These are phyloP conservation scores for Montipora sp. DNA, from an alignment of 64 coral and sea anemone genomes.

Conservation along the genomic window DNA sequence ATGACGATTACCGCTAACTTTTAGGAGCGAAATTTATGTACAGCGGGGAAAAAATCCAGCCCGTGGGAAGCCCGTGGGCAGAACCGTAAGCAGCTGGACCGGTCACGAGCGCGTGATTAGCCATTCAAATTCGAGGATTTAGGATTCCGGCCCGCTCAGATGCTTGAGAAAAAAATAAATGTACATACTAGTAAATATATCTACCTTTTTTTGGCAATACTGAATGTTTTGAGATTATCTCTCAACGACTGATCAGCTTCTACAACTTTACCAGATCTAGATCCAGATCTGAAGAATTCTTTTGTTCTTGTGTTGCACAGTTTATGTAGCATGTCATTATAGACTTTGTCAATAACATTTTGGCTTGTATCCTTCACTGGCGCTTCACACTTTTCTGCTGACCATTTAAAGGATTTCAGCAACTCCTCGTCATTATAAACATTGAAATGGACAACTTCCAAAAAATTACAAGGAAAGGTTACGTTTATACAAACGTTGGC, in stretches of 20 bases:
- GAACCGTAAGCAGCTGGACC: too few species aligned
- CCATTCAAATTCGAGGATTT: too few species aligned
- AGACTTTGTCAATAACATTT: background rate
- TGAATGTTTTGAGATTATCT: slow-evolving; percentile 40
- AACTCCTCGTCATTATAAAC: slow-evolving; percentile 17
- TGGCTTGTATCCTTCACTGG: background rate
- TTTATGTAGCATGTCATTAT: background rate
- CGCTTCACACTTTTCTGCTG: background rate
- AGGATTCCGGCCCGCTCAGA: too few species aligned
- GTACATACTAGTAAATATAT: background rate
- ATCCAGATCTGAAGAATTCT: background rate
- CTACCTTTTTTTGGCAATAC: slow-evolving; percentile 14
- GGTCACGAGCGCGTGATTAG: too few species aligned
- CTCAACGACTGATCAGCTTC: slow-evolving; percentile 11
- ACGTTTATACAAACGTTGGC: too few species aligned
- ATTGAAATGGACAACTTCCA: slow-evolving; percentile 39
- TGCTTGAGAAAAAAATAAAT: too few species aligned
- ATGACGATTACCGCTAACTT: too few species aligned
- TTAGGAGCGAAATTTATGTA: too few species aligned
- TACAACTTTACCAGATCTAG: slow-evolving; percentile 26
- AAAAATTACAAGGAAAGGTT: background rate
- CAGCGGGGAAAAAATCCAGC: too few species aligned
- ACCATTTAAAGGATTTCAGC: slow-evolving; percentile 20
- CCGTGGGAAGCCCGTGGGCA: too few species aligned
- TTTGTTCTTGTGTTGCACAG: slow-evolving; percentile 23